Evolutionary conservation across 2,113 vertebrate species (phyloP).

Genomic region (Gracilinanus agilis): DNA sequence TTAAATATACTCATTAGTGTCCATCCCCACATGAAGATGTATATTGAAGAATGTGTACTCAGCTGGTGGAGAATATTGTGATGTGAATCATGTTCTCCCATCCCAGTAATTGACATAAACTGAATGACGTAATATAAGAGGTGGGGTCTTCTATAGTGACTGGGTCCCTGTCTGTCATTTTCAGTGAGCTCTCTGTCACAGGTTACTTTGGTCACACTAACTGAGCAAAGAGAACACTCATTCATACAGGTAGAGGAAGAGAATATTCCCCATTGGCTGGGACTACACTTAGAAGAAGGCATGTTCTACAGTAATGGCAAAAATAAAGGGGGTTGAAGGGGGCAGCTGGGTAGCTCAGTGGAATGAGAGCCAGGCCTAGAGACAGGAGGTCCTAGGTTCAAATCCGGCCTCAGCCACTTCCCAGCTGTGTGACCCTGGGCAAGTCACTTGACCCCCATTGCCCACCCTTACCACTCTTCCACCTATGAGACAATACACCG

Average conservation of each 20-base stretch:
- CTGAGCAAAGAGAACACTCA: too few species aligned
- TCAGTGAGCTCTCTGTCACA: not conserved
- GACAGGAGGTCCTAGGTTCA: too few species aligned
- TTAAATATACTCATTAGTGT: not conserved
- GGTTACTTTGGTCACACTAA: not conserved
- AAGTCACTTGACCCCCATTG: too few species aligned
- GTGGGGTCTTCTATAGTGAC: not conserved
- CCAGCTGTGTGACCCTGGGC: too few species aligned
- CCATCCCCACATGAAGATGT: fast-evolving
- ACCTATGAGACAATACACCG: too few species aligned
- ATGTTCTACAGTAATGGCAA: not conserved
- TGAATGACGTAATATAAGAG: not conserved
- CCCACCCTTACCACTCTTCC: too few species aligned
- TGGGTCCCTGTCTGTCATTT: not conserved
- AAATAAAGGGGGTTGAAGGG: not conserved
- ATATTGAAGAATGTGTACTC: not conserved
- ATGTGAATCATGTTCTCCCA: not conserved
- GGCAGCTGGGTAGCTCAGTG: too few species aligned
- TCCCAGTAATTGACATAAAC: not conserved
- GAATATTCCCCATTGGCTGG: too few species aligned
- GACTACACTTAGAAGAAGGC: not conserved
- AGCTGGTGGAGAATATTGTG: not conserved
- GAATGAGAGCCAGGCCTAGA: too few species aligned
- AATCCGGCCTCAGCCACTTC: too few species aligned
- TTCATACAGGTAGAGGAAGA: not conserved